phyloP scores from a whole-genome alignment of 64 coral and sea anemone genomes.

The Actinia tenebrosa region DNA sequence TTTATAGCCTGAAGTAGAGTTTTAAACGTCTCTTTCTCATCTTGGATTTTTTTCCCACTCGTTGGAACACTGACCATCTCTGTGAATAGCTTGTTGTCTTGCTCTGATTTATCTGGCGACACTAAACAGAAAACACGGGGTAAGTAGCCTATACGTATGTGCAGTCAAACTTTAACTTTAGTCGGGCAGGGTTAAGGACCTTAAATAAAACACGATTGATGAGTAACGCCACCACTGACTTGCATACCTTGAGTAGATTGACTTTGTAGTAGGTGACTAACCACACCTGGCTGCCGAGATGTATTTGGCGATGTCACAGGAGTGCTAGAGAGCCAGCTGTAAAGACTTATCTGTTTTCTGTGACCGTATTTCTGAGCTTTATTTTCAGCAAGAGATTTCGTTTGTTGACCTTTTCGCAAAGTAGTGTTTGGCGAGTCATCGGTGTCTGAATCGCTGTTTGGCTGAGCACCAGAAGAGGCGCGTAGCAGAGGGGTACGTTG shows the following conservation, averaged over 20 bases:
- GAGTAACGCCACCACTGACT: too few species aligned
- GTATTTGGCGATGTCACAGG: conserved; percentile 58
- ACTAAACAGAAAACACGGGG: neutral
- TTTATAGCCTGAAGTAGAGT: conserved; percentile 78
- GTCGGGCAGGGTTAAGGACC: neutral
- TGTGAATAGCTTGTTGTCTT: conserved; percentile 38
- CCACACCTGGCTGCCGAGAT: neutral
- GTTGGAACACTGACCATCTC: conserved; percentile 99
- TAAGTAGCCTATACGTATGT: too few species aligned
- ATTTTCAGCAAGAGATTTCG: conserved; percentile 22
- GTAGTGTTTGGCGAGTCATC: conserved; percentile 66
- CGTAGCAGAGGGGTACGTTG: conserved; percentile 18
- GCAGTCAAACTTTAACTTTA: too few species aligned
- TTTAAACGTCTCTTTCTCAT: conserved; percentile 92
- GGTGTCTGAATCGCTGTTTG: conserved; percentile 56
- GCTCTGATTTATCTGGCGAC: conserved; percentile 31
- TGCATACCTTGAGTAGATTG: neutral
- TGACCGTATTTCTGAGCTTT: conserved; percentile 50
- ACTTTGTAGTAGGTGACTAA: neutral
- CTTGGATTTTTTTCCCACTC: conserved; percentile 98
- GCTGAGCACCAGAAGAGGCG: conserved; percentile 1
- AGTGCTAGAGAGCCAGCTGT: conserved; percentile 81
- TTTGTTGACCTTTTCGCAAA: conserved; percentile 51
- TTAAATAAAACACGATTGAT: too few species aligned
- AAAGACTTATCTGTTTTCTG: conserved; percentile 80